Conservation (phyloP, 2,888 invertebrate species). For the Ellobium chinense region DNA sequence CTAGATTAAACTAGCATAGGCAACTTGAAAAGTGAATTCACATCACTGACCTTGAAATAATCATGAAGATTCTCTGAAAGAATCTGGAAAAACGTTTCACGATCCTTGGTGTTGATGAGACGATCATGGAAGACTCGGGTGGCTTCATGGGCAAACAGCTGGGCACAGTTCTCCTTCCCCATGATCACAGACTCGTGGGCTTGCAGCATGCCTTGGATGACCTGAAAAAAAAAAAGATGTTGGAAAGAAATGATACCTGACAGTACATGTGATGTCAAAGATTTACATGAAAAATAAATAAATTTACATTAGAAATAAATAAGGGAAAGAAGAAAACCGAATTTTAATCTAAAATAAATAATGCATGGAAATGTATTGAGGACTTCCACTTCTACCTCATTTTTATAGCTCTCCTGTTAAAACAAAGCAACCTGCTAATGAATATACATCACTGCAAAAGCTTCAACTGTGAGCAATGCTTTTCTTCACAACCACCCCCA, state of each 20-base stretch:
- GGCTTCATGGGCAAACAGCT: slow-evolving; percentile 78
- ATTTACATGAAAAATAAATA: neutral
- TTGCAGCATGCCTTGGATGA: slow-evolving; percentile 76
- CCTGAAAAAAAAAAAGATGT: slow-evolving; percentile 55
- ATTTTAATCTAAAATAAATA: no score
- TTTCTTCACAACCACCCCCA: no score
- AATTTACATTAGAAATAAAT: neutral
- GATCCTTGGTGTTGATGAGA: slow-evolving; percentile 71
- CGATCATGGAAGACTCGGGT: slow-evolving; percentile 78
- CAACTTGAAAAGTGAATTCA: no score
- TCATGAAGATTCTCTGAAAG: slow-evolving; percentile 76
- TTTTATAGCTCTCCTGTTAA: no score
- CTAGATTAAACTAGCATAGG: no score
- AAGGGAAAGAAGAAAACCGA: neutral
- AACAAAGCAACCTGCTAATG: no score
- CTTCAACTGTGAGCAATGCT: no score
- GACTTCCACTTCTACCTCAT: no score
- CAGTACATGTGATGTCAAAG: neutral
- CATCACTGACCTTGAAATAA: slow-evolving; percentile 78
- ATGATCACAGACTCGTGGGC: slow-evolving; percentile 75
- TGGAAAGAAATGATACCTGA: neutral
- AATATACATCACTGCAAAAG: no score
- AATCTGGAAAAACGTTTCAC: slow-evolving; percentile 72
- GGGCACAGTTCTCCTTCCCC: slow-evolving; percentile 75
- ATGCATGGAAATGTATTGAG: no score